phyloP scores from a whole-genome alignment of 2,888 invertebrate species.

The Phymatocera aterrima region DNA sequence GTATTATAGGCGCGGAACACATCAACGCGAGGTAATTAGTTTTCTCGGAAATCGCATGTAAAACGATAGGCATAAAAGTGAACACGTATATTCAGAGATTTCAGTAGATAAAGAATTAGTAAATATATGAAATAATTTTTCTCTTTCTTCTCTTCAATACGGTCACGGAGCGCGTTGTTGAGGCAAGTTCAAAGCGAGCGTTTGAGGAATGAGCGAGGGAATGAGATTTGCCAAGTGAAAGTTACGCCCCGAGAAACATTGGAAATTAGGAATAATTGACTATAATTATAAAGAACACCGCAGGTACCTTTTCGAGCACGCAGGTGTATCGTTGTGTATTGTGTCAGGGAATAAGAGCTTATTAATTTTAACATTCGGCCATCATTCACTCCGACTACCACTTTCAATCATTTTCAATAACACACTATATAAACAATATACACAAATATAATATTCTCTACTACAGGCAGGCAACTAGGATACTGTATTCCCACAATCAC shows the following conservation, averaged over 20 bases:
- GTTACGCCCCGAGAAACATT: constrained; percentile 26
- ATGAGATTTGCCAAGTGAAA: constrained; percentile 27
- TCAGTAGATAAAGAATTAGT: not conserved
- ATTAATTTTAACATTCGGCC: not conserved
- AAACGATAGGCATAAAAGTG: too few relatives aligned
- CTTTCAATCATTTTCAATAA: constrained; percentile 18
- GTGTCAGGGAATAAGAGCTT: not conserved
- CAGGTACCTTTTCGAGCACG: not conserved
- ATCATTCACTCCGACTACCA: not conserved
- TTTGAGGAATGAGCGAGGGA: constrained; percentile 12
- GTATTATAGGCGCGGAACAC: not conserved
- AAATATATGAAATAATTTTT: constrained; percentile 17
- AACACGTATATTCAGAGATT: constrained; percentile 21
- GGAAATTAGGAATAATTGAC: constrained; percentile 18
- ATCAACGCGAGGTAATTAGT: constrained; percentile 15
- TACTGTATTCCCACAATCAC: too few relatives aligned
- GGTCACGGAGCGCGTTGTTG: not conserved
- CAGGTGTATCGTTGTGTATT: not conserved
- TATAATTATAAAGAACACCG: constrained; percentile 23
- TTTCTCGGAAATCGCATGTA: constrained; percentile 24
- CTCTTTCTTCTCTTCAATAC: too few relatives aligned
- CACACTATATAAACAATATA: not conserved
- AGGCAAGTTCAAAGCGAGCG: not conserved
- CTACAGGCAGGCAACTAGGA: too few relatives aligned
- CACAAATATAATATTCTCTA: not conserved